Conservation (phyloP, 2,888 invertebrate species). For the Vanessa cardui region DNA sequence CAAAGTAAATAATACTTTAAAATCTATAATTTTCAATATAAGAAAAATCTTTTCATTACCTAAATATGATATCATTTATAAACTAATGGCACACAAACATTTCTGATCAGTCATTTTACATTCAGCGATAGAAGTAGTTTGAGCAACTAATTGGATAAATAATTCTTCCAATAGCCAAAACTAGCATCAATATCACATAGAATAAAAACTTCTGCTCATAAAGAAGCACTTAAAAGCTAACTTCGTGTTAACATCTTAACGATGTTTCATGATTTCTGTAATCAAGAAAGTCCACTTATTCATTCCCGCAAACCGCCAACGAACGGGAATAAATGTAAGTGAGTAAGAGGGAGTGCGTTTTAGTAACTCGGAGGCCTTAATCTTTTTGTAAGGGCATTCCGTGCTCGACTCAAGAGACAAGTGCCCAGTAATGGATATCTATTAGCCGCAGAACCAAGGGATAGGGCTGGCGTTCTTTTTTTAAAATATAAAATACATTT, state of each 20-base stretch:
- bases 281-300: conserved; percentile 14
- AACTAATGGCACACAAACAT: no score
- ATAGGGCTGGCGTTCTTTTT: conserved; percentile 51
- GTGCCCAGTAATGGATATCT: conserved; percentile 75
- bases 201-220: background rate
- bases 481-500: background rate
- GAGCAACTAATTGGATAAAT: no score
- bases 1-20: no score
- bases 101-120: no score
- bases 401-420: conserved; percentile 62
- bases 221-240: background rate
- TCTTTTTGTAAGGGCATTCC: conserved; percentile 47
- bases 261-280: background rate
- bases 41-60: no score
- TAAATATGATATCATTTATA: no score
- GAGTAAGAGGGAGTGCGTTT: conserved; percentile 39
- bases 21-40: no score
- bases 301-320: background rate
- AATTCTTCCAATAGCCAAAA: no score
- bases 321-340: conserved; percentile 24
- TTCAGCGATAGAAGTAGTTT: no score
- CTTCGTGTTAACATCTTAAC: background rate
- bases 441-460: conserved; percentile 63
- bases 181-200: no score
- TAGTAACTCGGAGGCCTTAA: conserved; percentile 39